Percentiles rank a stretch among this genome's conserved stretches.
Evolutionary conservation across 2,113 vertebrate species (phyloP).

Genomic region (Pterophyllum scalare): DNA sequence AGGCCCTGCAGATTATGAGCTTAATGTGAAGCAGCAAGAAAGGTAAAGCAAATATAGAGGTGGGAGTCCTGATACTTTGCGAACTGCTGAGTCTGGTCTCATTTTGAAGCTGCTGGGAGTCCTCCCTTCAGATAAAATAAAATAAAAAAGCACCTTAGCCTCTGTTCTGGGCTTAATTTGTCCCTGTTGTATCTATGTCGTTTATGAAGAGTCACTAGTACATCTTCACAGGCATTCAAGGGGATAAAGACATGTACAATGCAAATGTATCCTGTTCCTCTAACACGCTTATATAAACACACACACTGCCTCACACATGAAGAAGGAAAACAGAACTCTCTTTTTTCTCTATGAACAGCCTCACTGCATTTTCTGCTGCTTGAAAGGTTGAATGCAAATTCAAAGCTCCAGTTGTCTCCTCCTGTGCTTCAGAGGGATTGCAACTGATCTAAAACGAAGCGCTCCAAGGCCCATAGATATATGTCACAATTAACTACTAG

Average conservation of each 20-base stretch:
- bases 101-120: constrained; percentile 32
- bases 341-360: constrained; percentile 32
- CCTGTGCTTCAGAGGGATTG: constrained; percentile 35
- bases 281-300: constrained; percentile 3
- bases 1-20: not conserved
- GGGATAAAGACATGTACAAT: constrained; percentile 47
- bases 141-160: constrained; percentile 49
- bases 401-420: constrained; percentile 51
- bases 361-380: constrained; percentile 27
- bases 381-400: constrained; percentile 32
- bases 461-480: constrained; percentile 44
- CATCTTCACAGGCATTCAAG: constrained; percentile 56
- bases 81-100: constrained; percentile 17
- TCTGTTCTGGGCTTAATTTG: constrained; percentile 72
- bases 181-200: constrained; percentile 66
- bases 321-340: constrained; percentile 39
- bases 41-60: constrained; percentile 1
- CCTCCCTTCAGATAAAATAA: constrained; percentile 24
- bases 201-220: constrained; percentile 66
- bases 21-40: not conserved
- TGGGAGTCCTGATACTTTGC: constrained; percentile 16
- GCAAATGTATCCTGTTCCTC: constrained; percentile 30
- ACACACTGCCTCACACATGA: not conserved
- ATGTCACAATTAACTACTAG: constrained; percentile 23
- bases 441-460: constrained; percentile 38